Percentiles rank a stretch among this genome's conserved stretches.
Conservation (phyloP, 2,888 invertebrate species). For the Empis stercorea region DNA sequence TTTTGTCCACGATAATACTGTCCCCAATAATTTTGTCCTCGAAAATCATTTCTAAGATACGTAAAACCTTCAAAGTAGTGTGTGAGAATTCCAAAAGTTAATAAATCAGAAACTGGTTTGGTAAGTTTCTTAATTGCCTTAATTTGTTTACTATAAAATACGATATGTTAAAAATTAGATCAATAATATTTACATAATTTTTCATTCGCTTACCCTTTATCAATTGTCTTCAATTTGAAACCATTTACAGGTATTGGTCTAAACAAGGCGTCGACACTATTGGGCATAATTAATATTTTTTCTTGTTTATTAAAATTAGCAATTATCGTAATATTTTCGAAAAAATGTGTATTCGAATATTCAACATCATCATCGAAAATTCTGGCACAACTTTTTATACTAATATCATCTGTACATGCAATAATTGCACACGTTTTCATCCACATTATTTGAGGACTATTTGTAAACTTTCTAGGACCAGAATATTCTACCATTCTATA, state of each 20-base stretch:
- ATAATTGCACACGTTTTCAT: constrained; percentile 37
- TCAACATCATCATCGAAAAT: constrained; percentile 15
- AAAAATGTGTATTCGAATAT: constrained; percentile 20
- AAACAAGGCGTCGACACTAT: constrained; percentile 22
- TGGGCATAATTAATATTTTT: constrained; percentile 26
- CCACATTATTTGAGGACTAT: background rate
- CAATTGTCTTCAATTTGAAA: background rate
- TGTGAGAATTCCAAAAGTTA: background rate
- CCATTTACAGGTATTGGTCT: constrained; percentile 15
- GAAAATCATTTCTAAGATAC: no score
- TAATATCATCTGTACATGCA: constrained; percentile 32
- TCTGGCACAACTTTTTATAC: constrained; percentile 32
- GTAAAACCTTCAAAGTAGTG: background rate
- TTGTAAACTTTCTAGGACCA: constrained; percentile 6
- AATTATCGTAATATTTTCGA: constrained; percentile 21
- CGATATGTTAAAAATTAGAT: no score
- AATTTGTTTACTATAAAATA: no score
- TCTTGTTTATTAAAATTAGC: constrained; percentile 19
- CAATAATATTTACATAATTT: no score
- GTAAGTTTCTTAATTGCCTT: no score
- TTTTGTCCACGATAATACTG: no score
- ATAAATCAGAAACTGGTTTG: background rate
- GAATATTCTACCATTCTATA: constrained; percentile 25
- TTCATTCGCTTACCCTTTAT: background rate
- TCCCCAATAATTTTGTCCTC: no score